Base-by-base conservation (phyloP, 2,113 vertebrate species). In the Eubucco bourcierii region DNA sequence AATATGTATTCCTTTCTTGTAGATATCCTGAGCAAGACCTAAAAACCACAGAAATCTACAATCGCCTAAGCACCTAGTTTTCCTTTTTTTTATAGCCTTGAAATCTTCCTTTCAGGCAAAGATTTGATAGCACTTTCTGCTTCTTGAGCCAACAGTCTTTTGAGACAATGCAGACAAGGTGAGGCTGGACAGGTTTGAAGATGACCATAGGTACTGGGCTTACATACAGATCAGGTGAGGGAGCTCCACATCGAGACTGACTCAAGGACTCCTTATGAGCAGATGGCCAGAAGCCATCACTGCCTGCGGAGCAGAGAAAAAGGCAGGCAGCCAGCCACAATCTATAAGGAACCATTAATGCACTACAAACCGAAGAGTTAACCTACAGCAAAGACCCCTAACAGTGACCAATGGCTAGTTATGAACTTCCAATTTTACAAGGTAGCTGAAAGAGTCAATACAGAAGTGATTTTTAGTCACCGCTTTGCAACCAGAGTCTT, bases 171-270 rank as follows among this genome's bases (percentile, higher is more conserved):
- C n/a, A 44, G 53, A 21, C 27, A 28, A 81, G 12, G n/a, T 4
- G n/a, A 65, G 56, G 18, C 34, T 58, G 15, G 25, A 1, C 10
- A n/a, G 31, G 10, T 18, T 19, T 28, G 33, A 34, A 15, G 27
- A 15, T 0, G 1, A 17, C 0, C 0, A 41, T 2, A 5, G 17
- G n/a, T 12, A 12, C 10, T 3, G 34, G 5, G 17, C 7, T 2
- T 4, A 18, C 0, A 3, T 4, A 18, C 0, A 3, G 55, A 41
- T 39, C 59, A 70, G 65, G 29, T 13, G 17, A 53, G 17, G 84
- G 10, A 72, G 29, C 6, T 17, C 9, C n/a, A 52, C 1, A 1
- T 5, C 17, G 37, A 34, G 28, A 4, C 1, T 1, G 33, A 16
- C 8, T 33, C 7, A 24, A 25, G 28, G 28, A 19, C 28, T 84